Evolutionary conservation across 1,140 invertebrate genomes (phyloP).

Genomic region (Pectinophora gossypiella): DNA sequence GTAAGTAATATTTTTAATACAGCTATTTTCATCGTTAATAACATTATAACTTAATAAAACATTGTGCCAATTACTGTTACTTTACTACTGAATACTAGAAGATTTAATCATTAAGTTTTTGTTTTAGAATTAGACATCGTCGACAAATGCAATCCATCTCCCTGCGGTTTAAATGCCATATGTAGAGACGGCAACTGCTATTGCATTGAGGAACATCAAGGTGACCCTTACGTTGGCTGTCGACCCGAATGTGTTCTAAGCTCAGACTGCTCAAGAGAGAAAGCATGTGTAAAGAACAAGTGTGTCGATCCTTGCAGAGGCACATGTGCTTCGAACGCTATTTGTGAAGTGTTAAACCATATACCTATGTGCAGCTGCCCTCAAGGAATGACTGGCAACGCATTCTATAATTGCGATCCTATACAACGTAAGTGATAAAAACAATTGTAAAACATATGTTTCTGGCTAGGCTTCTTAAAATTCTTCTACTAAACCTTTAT

Average conservation of each 20-base stretch:
- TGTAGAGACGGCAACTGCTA: constrained; percentile 79
- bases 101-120: background rate
- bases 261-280: constrained; percentile 80
- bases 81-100: too few species aligned
- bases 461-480: too few species aligned
- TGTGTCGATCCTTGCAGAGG: constrained; percentile 82
- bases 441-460: too few species aligned
- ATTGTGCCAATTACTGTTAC: too few species aligned
- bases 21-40: background rate
- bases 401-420: constrained; percentile 75
- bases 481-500: background rate
- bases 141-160: constrained; percentile 76
- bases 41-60: too few species aligned
- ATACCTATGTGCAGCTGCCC: constrained; percentile 83
- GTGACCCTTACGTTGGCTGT: constrained; percentile 82
- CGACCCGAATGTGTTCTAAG: constrained; percentile 83
- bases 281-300: constrained; percentile 82
- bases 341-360: constrained; percentile 83
- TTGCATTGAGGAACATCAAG: constrained; percentile 80
- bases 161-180: constrained; percentile 80
- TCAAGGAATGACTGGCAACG: constrained; percentile 78
- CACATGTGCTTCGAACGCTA: constrained; percentile 80
- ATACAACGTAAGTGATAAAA: constrained; percentile 42
- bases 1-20: constrained; percentile 25
- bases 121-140: constrained; percentile 26